A percentile compares a stretch with the other conserved stretches of the same genome.
These are phyloP conservation scores for Heloderma charlesbogerti DNA, from an alignment of 2,113 vertebrate species.

Conservation along the genomic window DNA sequence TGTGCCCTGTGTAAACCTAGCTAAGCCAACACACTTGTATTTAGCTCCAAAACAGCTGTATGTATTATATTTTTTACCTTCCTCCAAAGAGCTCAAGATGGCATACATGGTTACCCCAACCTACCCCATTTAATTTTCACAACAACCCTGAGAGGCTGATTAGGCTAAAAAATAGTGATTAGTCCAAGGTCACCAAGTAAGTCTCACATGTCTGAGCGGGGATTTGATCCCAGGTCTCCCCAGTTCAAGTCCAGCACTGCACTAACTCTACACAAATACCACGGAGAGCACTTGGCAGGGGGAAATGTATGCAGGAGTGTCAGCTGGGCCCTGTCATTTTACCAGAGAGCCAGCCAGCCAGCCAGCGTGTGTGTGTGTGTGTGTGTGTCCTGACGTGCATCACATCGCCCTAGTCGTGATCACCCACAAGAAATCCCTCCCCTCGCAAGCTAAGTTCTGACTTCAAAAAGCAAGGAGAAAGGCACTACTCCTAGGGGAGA, in stretches of 20 bases:
- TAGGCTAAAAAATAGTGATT: neutral
- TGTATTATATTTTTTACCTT: neutral
- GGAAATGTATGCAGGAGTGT: neutral
- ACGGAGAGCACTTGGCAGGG: neutral
- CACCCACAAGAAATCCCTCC: neutral
- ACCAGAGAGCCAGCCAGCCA: neutral
- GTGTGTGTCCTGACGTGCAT: neutral
- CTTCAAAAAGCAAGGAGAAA: neutral
- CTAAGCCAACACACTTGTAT: neutral
- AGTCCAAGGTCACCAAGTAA: constrained; percentile 4
- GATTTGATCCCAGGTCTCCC: too few species aligned
- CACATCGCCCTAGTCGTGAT: neutral
- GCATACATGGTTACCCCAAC: neutral
- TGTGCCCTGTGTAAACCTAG: neutral
- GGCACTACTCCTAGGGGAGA: neutral
- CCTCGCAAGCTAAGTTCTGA: neutral
- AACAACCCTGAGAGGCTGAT: neutral
- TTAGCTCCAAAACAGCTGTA: neutral
- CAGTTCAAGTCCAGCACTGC: neutral
- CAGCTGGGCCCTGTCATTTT: neutral
- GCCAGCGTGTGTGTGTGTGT: neutral
- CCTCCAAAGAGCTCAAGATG: neutral
- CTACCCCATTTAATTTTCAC: neutral
- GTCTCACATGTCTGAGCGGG: neutral
- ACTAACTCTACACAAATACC: neutral